Percentiles rank a stretch among this genome's conserved stretches.
Evolutionary conservation across 2,888 invertebrate genomes (phyloP).

Genomic region (Epinotia brunnichana): DNA sequence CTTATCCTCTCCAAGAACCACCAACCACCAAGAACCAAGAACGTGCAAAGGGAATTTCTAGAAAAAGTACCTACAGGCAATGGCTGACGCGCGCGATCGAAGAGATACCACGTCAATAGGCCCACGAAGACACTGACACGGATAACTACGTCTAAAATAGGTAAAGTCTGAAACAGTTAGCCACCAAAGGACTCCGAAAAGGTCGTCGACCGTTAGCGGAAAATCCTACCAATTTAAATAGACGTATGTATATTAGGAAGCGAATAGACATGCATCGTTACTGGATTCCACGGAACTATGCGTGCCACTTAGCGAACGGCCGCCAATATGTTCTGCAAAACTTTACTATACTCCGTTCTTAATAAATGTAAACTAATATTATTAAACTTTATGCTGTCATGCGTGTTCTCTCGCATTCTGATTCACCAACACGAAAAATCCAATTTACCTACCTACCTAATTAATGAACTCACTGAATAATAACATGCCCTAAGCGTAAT

Average conservation of each 20-base stretch:
- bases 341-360: neutral
- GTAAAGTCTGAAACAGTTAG: conserved; percentile 20
- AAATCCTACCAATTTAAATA: neutral
- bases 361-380: neutral
- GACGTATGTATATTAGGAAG: conserved; percentile 2
- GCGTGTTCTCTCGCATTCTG: neutral
- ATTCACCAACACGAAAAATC: neutral
- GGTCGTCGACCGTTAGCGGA: conserved; percentile 5
- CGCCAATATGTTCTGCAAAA: conserved; percentile 12
- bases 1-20: no score
- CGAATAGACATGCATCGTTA: conserved; percentile 2
- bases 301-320: conserved; percentile 14
- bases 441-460: neutral
- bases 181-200: conserved; percentile 17
- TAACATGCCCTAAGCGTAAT: no score
- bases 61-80: neutral
- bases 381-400: neutral
- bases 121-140: conserved; percentile 1
- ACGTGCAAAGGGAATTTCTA: neutral
- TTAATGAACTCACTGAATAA: no score
- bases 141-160: conserved; percentile 19
- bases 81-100: neutral
- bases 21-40: no score
- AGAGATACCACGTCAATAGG: neutral
- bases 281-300: neutral